These are phyloP conservation scores for Rotaria magnacalcarata DNA, from an alignment of 2,888 invertebrate genomes.

Conservation along the genomic window DNA sequence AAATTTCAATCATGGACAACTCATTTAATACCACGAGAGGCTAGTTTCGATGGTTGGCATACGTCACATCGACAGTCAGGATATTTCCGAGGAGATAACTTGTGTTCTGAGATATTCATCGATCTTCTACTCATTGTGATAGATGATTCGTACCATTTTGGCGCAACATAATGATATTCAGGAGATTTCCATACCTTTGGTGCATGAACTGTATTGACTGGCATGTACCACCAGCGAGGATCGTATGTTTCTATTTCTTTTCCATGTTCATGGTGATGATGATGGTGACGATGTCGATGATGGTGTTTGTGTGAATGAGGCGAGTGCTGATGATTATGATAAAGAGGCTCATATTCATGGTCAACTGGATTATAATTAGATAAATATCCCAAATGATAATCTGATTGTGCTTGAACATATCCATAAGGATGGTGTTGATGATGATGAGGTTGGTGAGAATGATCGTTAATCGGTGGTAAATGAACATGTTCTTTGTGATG, in stretches of 20 bases:
- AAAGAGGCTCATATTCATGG: no score
- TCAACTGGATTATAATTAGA: no score
- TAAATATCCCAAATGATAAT: background rate
- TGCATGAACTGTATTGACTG: background rate
- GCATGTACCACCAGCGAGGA: background rate
- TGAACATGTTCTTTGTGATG: background rate
- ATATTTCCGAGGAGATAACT: background rate
- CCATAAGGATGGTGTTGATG: background rate
- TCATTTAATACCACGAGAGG: background rate
- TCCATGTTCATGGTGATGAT: background rate
- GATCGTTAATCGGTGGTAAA: background rate
- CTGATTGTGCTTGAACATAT: background rate
- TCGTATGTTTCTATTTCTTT: background rate
- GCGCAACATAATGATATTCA: background rate
- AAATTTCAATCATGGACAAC: background rate
- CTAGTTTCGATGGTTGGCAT: background rate
- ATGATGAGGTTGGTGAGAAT: background rate
- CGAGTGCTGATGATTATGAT: background rate
- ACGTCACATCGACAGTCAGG: background rate
- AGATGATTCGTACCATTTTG: constrained; percentile 6
- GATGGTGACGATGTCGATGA: background rate
- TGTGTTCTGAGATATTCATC: background rate
- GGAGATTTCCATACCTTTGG: background rate
- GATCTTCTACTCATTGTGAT: background rate
- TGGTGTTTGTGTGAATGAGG: background rate